phyloP scores from a whole-genome alignment of 2,113 vertebrate genomes.

The Podiceps cristatus region DNA sequence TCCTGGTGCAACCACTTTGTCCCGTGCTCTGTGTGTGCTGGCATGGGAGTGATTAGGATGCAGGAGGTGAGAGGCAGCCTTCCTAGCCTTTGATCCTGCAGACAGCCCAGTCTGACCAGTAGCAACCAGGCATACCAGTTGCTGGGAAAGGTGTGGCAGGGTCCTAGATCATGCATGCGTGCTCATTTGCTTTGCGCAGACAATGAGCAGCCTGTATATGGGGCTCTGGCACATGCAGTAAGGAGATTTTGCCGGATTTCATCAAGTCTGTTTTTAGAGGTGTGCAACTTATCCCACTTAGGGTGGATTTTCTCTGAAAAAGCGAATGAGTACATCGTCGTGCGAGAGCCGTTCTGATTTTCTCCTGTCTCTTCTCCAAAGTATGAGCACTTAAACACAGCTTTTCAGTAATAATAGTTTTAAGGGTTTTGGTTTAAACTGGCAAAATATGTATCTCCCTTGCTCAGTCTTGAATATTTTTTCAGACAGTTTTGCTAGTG shows the following conservation, averaged over 20 bases:
- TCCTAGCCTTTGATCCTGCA: neutral
- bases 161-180: neutral
- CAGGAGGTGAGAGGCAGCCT: neutral
- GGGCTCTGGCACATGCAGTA: neutral
- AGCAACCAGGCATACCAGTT: neutral
- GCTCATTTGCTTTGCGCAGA: neutral
- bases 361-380: neutral
- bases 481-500: neutral
- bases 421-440: neutral
- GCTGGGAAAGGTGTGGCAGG: neutral
- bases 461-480: neutral
- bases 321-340: neutral
- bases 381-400: neutral
- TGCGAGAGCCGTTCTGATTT: neutral
- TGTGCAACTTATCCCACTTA: neutral
- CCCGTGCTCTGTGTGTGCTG: rapidly evolving
- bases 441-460: neutral
- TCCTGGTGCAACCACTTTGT: neutral
- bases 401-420: neutral
- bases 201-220: rapidly evolving
- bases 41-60: neutral
- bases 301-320: neutral
- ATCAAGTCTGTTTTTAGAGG: neutral
- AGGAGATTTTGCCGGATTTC: neutral
- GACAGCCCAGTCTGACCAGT: neutral